Evolutionary conservation across 2,797 vertebrate genomes (phyloP), one percentile per base, ranked within the genome.

Genomic region (Alcedo quadribrachys): DNA sequence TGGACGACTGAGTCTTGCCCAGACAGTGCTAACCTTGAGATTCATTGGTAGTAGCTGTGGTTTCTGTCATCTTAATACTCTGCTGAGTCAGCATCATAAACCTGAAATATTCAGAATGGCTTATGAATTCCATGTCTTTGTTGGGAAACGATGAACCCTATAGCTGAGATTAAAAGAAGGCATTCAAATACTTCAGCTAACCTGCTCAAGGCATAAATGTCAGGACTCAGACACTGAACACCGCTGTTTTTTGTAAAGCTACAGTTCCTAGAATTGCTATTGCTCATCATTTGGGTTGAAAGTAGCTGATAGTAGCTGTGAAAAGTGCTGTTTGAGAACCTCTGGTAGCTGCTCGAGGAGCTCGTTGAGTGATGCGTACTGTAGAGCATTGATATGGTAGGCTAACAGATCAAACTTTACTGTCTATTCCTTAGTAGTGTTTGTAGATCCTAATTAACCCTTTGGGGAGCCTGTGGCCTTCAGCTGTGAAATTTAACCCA

Each of bases 381-480:
- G 77, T 95, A 91, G 90, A 95, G 63, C 75, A 78, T 95, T 86
- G 92, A 33, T 80, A 95, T 88, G 91, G 37, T 85, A 96, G 91
- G 92, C 92, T 97, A 81, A 88, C 93, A 96, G 94, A 92, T 89
- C 81, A 65, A 95, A 96, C 96, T 96, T 95, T 96, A 77, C 95
- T 97, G 97, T 97, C 96, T 97, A 62, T 96, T 97, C 97, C 95
- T 96, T 96, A 94, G 48, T 96, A 97, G 96, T 97, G 88, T 97
- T 96, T 97, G 94, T 97, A 97, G 97, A 97, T 94, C 95, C 94
- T 97, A 83, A 96, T 97, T 97, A 98, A 97, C 97, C 97, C 97
- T 97, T 97, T 97, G 97, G 97, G 93, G 97, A 97, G 86, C 88
- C 92, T 87, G 77, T 93, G 78, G 82, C 79, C 74, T 96, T 96